Evolutionary conservation across 2,888 invertebrate genomes (phyloP).

Genomic region (Metalampra italica): DNA sequence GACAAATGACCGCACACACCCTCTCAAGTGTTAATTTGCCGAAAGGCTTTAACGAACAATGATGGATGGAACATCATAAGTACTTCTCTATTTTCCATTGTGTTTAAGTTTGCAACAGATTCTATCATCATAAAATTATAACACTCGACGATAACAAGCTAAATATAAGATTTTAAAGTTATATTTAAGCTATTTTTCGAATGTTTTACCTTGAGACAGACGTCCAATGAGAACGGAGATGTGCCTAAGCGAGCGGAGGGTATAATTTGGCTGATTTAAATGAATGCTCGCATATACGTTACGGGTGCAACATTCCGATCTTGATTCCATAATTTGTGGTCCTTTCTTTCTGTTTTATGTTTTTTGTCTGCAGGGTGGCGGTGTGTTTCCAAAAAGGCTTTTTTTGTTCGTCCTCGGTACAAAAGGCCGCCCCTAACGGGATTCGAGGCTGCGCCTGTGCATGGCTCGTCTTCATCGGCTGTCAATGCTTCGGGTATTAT

Average conservation of each 20-base stretch:
- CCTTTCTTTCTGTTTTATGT: conserved; percentile 68
- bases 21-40: too few relatives aligned
- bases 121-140: too few relatives aligned
- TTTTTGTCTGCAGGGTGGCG: conserved; percentile 66
- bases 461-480: conserved; percentile 9
- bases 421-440: conserved; percentile 71
- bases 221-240: not conserved
- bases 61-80: too few relatives aligned
- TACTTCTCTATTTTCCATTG: too few relatives aligned
- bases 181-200: not conserved
- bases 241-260: conserved; percentile 7
- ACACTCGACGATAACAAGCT: not conserved
- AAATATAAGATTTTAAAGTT: not conserved
- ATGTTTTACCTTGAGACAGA: not conserved
- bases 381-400: conserved; percentile 48
- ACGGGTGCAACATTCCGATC: conserved; percentile 72
- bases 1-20: too few relatives aligned
- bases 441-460: conserved; percentile 34
- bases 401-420: conserved; percentile 56
- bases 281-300: conserved; percentile 46
- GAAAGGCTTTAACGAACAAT: too few relatives aligned
- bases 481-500: conserved; percentile 3
- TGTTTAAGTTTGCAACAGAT: too few relatives aligned
- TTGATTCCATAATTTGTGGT: conserved; percentile 68
- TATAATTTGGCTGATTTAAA: conserved; percentile 48